Evolutionary conservation across 2,888 invertebrate species (phyloP), one percentile per base, ranked within the genome.

Genomic region (Drosophila histrio): DNA sequence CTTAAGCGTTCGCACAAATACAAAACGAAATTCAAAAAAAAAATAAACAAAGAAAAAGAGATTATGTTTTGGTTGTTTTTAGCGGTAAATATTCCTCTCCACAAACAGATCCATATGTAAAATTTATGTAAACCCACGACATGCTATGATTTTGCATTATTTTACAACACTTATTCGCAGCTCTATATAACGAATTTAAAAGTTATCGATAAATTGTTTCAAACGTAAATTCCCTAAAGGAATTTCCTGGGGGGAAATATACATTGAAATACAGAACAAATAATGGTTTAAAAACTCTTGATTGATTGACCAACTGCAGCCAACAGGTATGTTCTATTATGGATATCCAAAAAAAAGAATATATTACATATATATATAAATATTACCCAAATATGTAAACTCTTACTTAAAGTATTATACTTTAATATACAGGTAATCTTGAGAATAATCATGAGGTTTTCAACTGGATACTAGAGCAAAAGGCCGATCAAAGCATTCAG

Each of bases 401-500:
- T 28, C 2, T 28, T 38, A 53, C 9, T 43, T n/a, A 49, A 46
- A 56, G 3, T 5, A 13, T 60, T 61, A 8, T 36, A 43, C n/a
- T 53, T 66, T 74, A 36, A 57, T 59, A 43, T 43, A 36, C 91
- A 96, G 96, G 96, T 83, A 94, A 95, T 91, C 92, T 96, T 66
- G 92, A 93, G 70, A 96, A 97, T 88, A 97, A 97, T 91, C 93
- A 93, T 46, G 95, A 96, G 90, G 97, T 98, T 5, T 93, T 98
- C 79, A 95, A 96, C 83, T 98, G 98, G 98, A 96, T 98, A 94
- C 94, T 96, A 63, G 95, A 95, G 91, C 97, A 98, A 91, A 97
- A 97, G 90, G 96, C 96, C 91, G 97, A 98, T 90, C 96, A 96
- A 91, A 97, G 97, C 89, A 97, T 98, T 79, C 97, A 97, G 91